phyloP scores from a whole-genome alignment of 2,113 vertebrate species.

The Pavo muticus region DNA sequence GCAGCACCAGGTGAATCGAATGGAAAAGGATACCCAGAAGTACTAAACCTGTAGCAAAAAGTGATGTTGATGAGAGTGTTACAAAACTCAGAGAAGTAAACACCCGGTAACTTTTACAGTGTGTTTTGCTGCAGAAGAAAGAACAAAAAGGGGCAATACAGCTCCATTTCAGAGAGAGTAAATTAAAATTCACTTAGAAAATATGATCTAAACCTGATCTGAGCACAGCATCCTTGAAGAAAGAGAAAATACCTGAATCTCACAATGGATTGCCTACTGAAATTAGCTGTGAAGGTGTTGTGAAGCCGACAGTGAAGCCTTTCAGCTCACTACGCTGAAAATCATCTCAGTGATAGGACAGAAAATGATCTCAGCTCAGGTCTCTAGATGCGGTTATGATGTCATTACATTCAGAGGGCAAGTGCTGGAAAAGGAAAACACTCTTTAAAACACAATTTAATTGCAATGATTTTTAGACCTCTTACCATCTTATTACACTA shows the following conservation, averaged over 20 bases:
- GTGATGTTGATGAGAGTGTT: background rate
- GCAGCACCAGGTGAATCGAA: background rate
- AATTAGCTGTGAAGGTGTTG: background rate
- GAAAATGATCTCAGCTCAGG: background rate
- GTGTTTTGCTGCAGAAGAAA: background rate
- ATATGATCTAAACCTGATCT: background rate
- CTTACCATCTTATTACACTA: constrained; percentile 55
- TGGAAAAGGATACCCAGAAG: background rate
- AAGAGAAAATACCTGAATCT: background rate
- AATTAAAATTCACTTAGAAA: background rate
- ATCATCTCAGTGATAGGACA: constrained; percentile 1
- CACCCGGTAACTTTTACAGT: background rate
- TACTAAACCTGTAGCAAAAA: background rate
- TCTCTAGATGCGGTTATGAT: background rate
- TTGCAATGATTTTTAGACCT: constrained; percentile 40
- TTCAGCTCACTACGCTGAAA: background rate
- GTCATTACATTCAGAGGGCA: constrained; percentile 40
- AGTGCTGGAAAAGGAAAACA: constrained; percentile 39
- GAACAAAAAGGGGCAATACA: background rate
- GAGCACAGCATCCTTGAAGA: fast-evolving
- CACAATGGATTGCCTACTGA: background rate
- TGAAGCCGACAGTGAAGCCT: background rate
- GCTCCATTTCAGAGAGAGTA: background rate
- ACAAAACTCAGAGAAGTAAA: background rate
- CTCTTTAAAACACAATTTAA: constrained; percentile 29